phyloP scores from a whole-genome alignment of 2,888 invertebrate genomes.

The Nomada fucata region DNA sequence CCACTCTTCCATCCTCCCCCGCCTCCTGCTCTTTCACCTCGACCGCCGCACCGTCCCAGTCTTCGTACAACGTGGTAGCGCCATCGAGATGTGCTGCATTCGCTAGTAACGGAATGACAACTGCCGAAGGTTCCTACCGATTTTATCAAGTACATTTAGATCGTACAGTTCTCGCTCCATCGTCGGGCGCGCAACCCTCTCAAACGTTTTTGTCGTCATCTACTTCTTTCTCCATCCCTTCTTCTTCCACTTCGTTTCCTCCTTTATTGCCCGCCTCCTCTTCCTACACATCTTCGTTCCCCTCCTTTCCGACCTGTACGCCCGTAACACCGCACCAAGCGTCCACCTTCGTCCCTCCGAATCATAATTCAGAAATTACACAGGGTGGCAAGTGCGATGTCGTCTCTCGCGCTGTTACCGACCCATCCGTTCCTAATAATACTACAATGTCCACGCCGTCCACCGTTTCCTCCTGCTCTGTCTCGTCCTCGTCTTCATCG shows the following conservation, averaged over 20 bases:
- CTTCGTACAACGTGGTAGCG: slow-evolving; percentile 76
- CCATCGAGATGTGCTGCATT: slow-evolving; percentile 49
- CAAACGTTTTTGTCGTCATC: slow-evolving; percentile 75
- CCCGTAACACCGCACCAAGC: slow-evolving; percentile 12
- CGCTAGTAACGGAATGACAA: slow-evolving; percentile 27
- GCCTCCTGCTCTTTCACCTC: slow-evolving; percentile 50
- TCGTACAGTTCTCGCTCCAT: slow-evolving; percentile 59
- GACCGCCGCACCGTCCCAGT: background rate
- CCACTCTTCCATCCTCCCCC: slow-evolving; percentile 71
- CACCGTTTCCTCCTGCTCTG: slow-evolving; percentile 8
- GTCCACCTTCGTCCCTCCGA: slow-evolving; percentile 14
- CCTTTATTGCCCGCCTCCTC: slow-evolving; percentile 26
- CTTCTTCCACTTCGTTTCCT: slow-evolving; percentile 54
- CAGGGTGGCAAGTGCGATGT: background rate
- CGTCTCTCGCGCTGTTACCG: background rate
- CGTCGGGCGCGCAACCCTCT: slow-evolving; percentile 75
- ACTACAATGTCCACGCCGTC: background rate
- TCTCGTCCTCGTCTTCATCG: slow-evolving; percentile 59
- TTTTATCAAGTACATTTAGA: slow-evolving; percentile 69
- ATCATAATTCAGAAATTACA: slow-evolving; percentile 15
- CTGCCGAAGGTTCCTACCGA: slow-evolving; percentile 63
- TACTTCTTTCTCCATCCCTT: slow-evolving; percentile 47
- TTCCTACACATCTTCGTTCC: slow-evolving; percentile 29
- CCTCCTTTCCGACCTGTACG: slow-evolving; percentile 11
- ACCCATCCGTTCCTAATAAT: slow-evolving; percentile 8